These are phyloP conservation scores for Lepidothrix coronata DNA, from an alignment of 2,113 vertebrate species.

Conservation along the genomic window DNA sequence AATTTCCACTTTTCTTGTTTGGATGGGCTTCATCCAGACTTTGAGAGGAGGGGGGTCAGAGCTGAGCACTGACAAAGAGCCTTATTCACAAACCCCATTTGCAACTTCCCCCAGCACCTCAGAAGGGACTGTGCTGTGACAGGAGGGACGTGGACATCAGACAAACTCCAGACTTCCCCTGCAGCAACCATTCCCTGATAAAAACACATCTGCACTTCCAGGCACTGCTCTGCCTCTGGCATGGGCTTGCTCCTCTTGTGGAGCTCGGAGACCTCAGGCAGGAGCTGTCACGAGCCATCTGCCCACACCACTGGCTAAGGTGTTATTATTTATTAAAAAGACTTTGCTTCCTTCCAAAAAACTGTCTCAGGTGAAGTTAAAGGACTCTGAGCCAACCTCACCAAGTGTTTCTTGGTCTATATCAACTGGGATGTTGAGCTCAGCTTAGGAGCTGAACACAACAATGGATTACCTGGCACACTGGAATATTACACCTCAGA, in stretches of 20 bases:
- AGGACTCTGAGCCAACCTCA: neutral
- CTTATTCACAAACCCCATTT: conserved; percentile 8
- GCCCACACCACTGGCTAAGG: neutral
- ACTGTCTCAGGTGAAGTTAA: neutral
- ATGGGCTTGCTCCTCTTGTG: neutral
- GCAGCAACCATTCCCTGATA: neutral
- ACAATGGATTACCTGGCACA: rapidly evolving
- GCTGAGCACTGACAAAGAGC: conserved; percentile 32
- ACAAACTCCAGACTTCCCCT: conserved; percentile 49
- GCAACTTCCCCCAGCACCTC: neutral
- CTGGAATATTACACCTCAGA: neutral
- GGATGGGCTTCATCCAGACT: neutral
- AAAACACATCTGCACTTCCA: neutral
- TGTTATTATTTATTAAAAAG: neutral
- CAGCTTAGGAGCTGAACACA: neutral
- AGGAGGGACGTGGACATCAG: neutral
- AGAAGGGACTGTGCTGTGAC: neutral
- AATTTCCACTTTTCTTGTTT: neutral
- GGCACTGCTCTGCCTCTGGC: neutral
- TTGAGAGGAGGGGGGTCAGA: neutral
- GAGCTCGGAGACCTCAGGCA: neutral
- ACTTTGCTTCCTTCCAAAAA: neutral
- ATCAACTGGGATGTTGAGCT: neutral
- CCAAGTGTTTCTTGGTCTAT: neutral
- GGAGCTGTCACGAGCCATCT: neutral